A percentile compares a stretch with the other conserved stretches of the same genome.
Conservation (phyloP, 2,888 invertebrate genomes). For the Cecidostiba fungosa region DNA sequence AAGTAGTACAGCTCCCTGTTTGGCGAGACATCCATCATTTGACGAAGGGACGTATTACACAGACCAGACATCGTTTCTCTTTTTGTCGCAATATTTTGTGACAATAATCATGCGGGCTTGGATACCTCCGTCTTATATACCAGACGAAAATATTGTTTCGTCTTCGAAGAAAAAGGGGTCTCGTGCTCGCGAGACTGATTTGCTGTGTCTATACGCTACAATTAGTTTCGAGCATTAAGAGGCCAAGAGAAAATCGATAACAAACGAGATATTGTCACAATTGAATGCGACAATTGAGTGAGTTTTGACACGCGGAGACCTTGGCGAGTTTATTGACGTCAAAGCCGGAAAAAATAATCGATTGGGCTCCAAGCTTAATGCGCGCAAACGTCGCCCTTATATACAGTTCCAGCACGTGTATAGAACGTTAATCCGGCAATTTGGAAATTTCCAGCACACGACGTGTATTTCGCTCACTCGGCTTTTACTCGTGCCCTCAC, state of each 20-base stretch:
- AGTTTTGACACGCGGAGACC: not conserved
- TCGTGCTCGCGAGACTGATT: not conserved
- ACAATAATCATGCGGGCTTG: not conserved
- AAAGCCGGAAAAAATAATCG: not conserved
- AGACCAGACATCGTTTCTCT: not conserved
- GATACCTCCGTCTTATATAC: not conserved
- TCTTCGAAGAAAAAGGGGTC: not conserved
- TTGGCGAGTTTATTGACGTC: constrained; percentile 19
- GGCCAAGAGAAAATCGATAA: not conserved
- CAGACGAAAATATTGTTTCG: not conserved
- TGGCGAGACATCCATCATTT: not conserved
- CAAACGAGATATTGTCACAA: not conserved
- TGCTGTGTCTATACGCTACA: not conserved
- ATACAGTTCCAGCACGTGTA: not conserved
- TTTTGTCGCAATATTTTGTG: not conserved
- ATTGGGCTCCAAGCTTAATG: not conserved
- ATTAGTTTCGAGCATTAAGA: not conserved
- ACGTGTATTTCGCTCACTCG: not conserved
- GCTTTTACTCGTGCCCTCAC: not conserved
- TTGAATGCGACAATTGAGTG: constrained; percentile 1
- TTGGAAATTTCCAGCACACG: not conserved
- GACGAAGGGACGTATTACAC: not conserved
- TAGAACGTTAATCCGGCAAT: not conserved
- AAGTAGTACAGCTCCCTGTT: constrained; percentile 1
- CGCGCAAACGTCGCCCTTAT: not conserved